Percentiles rank a stretch among this genome's conserved stretches.
Conservation (phyloP, 2,113 vertebrate species). For the Hemiscyllium ocellatum region DNA sequence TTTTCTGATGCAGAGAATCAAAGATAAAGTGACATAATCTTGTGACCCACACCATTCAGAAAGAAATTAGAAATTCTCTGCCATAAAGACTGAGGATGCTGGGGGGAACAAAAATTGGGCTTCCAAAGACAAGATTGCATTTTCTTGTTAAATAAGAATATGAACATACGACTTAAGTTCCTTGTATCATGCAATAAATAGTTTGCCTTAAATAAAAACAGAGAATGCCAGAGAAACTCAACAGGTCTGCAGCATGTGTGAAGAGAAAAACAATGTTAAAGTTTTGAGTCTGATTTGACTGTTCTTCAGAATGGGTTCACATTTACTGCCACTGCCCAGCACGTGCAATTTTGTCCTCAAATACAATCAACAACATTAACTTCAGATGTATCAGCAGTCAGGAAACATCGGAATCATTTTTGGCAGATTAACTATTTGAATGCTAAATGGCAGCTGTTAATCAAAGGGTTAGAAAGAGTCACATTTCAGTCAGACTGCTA, state of each 20-base stretch:
- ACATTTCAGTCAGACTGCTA: background rate
- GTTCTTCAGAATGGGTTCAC: background rate
- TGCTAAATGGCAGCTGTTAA: conserved; percentile 23
- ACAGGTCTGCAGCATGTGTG: too few species aligned
- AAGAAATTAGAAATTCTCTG: background rate
- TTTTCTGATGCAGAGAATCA: background rate
- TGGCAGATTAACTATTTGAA: conserved; percentile 15
- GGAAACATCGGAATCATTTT: background rate
- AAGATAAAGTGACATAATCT: background rate
- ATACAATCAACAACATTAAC: background rate
- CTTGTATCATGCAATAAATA: background rate
- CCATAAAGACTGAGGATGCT: background rate
- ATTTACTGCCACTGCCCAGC: background rate
- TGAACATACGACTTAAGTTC: background rate
- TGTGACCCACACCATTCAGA: background rate
- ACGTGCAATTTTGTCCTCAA: background rate
- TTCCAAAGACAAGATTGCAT: background rate
- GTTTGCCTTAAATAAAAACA: too few species aligned
- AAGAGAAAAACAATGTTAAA: too few species aligned
- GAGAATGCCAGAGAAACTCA: too few species aligned
- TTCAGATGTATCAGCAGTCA: background rate
- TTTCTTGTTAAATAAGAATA: too few species aligned
- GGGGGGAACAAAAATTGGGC: background rate
- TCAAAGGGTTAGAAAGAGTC: conserved; percentile 22
- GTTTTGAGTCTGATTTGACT: too few species aligned